phyloP scores from a whole-genome alignment of 2,888 invertebrate species.

The Meghimatium bilineatum region DNA sequence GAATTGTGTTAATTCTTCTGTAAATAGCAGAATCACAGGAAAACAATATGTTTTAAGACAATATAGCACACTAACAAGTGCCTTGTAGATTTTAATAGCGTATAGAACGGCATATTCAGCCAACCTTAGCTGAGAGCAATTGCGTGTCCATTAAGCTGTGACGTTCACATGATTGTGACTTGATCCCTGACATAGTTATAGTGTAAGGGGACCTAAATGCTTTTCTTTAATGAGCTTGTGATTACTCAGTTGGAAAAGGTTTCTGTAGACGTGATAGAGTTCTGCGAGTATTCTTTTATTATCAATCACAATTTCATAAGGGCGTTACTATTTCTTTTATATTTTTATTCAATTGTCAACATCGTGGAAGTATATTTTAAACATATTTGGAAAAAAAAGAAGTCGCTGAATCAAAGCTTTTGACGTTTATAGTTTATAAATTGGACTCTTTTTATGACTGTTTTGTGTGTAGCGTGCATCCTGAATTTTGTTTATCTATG shows the following conservation, averaged over 20 bases:
- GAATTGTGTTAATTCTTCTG: neutral
- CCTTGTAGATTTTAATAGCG: neutral
- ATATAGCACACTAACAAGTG: neutral
- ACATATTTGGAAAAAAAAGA: too few species aligned
- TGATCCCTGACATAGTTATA: neutral
- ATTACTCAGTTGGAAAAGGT: slow-evolving; percentile 2
- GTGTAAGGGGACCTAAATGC: neutral
- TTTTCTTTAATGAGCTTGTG: neutral
- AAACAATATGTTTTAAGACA: neutral
- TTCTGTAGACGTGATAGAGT: neutral
- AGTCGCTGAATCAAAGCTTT: neutral
- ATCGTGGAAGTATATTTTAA: too few species aligned
- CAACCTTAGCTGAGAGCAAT: neutral
- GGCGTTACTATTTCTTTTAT: neutral
- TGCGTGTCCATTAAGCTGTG: neutral
- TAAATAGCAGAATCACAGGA: neutral
- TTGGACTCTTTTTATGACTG: too few species aligned
- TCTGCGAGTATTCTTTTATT: too few species aligned
- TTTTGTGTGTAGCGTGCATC: slow-evolving; percentile 5
- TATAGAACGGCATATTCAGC: neutral
- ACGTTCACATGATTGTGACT: slow-evolving; percentile 3
- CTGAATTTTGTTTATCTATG: neutral
- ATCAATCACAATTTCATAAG: neutral
- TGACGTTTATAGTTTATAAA: neutral
- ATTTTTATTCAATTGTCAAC: neutral